Conservation (phyloP, 2,888 invertebrate genomes). For the Ptilodon capucinus region DNA sequence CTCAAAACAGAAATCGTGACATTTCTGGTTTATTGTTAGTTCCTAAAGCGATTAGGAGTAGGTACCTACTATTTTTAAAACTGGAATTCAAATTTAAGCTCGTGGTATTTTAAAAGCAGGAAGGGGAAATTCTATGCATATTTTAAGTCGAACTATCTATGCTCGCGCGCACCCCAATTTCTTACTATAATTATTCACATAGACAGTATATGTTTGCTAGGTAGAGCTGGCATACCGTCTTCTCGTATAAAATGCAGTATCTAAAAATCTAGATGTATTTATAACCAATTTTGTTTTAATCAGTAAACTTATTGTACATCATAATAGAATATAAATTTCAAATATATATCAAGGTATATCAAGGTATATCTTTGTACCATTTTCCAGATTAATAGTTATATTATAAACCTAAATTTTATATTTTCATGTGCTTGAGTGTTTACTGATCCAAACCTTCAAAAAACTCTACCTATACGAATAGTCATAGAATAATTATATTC, state of each 20-base stretch:
- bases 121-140: slow-evolving; percentile 70
- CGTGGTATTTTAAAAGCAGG: slow-evolving; percentile 70
- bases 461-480: too few species aligned
- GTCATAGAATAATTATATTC: slow-evolving; percentile 9
- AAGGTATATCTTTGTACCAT: too few species aligned
- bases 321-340: too few species aligned
- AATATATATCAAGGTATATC: too few species aligned
- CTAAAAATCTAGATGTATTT: too few species aligned
- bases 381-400: too few species aligned
- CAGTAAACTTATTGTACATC: too few species aligned
- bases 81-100: slow-evolving; percentile 64
- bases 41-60: slow-evolving; percentile 61
- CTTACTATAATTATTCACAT: slow-evolving; percentile 19
- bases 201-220: slow-evolving; percentile 3
- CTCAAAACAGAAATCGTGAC: slow-evolving; percentile 54
- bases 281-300: too few species aligned
- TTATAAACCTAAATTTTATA: too few species aligned
- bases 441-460: neutral
- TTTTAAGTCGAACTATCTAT: slow-evolving; percentile 54
- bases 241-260: too few species aligned
- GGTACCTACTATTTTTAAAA: slow-evolving; percentile 57
- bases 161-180: slow-evolving; percentile 35
- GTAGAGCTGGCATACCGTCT: neutral
- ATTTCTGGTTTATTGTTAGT: slow-evolving; percentile 71
- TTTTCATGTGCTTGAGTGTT: too few species aligned